Evolutionary conservation across 2,888 invertebrate species (phyloP).

Genomic region (Caprella mutica): DNA sequence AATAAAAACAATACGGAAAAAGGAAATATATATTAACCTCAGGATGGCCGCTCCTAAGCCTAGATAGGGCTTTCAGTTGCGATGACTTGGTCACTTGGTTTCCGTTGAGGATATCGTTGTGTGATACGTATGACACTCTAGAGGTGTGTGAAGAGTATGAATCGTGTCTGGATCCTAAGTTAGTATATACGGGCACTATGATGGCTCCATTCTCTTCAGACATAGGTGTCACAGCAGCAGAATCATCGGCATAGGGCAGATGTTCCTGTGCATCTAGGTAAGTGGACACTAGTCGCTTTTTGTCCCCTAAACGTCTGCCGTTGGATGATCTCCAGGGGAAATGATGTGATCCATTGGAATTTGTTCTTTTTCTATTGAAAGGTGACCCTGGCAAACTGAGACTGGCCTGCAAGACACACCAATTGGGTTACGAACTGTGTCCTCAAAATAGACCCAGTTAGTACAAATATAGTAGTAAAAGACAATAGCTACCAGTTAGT

Average conservation of each 20-base stretch:
- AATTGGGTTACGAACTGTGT: too few relatives aligned
- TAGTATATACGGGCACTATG: constrained; percentile 47
- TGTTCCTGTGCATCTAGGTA: constrained; percentile 72
- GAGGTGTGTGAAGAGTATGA: constrained; percentile 93
- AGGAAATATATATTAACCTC: constrained; percentile 31
- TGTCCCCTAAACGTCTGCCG: constrained; percentile 61
- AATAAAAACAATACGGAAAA: too few relatives aligned
- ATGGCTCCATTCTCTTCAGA: constrained; percentile 91
- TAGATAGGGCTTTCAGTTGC: constrained; percentile 51
- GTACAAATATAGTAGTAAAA: background rate
- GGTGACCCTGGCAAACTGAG: constrained; percentile 94
- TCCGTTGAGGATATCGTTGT: constrained; percentile 75
- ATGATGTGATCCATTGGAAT: constrained; percentile 85
- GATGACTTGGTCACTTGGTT: constrained; percentile 68
- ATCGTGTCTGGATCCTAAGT: constrained; percentile 64
- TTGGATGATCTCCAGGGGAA: constrained; percentile 55
- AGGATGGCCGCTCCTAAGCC: constrained; percentile 18
- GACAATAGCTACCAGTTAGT: background rate
- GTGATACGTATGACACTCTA: constrained; percentile 83
- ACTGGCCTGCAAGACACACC: constrained; percentile 59
- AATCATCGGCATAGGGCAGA: constrained; percentile 93
- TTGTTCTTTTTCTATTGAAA: constrained; percentile 76
- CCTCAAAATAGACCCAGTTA: too few relatives aligned
- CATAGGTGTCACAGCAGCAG: constrained; percentile 93
- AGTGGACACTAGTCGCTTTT: constrained; percentile 86